Conservation (phyloP, 2,797 vertebrate species). For the Alectoris magna region DNA sequence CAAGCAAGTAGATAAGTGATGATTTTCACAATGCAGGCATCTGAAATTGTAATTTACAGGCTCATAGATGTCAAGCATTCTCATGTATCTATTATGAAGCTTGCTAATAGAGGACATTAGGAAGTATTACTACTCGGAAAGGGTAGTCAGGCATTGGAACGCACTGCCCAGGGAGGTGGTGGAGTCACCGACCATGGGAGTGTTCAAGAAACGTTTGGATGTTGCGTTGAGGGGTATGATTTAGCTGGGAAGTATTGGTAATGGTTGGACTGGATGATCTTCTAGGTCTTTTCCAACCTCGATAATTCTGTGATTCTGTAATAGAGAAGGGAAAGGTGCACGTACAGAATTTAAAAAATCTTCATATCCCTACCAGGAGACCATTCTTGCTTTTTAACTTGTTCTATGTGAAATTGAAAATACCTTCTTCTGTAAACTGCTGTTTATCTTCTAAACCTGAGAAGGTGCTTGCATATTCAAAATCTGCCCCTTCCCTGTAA, state of each 20-base stretch:
- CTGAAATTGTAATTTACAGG: conserved; percentile 8
- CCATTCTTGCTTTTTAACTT: neutral
- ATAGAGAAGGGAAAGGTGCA: neutral
- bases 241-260: too few relatives aligned
- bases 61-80: neutral
- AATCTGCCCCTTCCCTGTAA: neutral
- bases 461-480: neutral
- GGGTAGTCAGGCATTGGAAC: too few relatives aligned
- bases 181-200: too few relatives aligned
- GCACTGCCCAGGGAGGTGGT: too few relatives aligned
- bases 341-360: neutral
- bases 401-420: neutral
- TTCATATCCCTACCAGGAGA: neutral
- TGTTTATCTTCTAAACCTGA: neutral
- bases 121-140: too few relatives aligned
- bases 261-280: too few relatives aligned
- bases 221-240: too few relatives aligned
- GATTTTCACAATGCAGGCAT: neutral
- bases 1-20: neutral
- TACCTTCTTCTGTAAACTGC: neutral
- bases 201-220: too few relatives aligned
- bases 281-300: too few relatives aligned
- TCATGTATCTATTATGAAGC: neutral
- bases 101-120: neutral
- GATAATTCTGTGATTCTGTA: neutral